Conservation (phyloP, 1,140 invertebrate genomes). For the Vanessa atalanta region DNA sequence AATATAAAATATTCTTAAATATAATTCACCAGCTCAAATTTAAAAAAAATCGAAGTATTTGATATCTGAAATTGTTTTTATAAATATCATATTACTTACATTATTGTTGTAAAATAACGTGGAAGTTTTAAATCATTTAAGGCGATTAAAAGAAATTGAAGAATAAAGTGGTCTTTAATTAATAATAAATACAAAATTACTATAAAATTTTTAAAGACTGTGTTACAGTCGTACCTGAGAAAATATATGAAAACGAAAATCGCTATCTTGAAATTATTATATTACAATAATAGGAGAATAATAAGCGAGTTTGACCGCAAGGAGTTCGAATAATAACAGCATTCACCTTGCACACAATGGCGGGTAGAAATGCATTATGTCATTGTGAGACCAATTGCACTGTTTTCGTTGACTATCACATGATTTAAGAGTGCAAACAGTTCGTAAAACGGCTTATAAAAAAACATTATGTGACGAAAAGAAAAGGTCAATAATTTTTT, state of each 20-base stretch:
- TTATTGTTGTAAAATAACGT: too few species aligned
- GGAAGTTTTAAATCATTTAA: too few species aligned
- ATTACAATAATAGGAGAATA: slow-evolving; percentile 58
- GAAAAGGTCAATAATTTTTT: too few species aligned
- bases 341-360: slow-evolving; percentile 55
- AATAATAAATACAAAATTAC: too few species aligned
- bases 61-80: too few species aligned
- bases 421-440: background rate
- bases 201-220: too few species aligned
- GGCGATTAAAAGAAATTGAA: too few species aligned
- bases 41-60: too few species aligned
- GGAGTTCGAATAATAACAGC: slow-evolving; percentile 52
- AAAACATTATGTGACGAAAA: background rate
- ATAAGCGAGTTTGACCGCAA: slow-evolving; percentile 56
- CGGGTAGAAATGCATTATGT: slow-evolving; percentile 58
- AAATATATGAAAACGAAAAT: slow-evolving; percentile 19
- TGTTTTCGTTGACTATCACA: slow-evolving; percentile 21
- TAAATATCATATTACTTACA: too few species aligned
- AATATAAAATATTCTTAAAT: too few species aligned
- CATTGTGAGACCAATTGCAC: slow-evolving; percentile 37
- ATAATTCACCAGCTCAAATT: too few species aligned
- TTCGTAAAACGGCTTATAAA: background rate
- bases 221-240: background rate
- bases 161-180: too few species aligned
- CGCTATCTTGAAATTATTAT: slow-evolving; percentile 41